Evolutionary conservation across 2,113 vertebrate genomes (phyloP).

Genomic region (Calypte anna): DNA sequence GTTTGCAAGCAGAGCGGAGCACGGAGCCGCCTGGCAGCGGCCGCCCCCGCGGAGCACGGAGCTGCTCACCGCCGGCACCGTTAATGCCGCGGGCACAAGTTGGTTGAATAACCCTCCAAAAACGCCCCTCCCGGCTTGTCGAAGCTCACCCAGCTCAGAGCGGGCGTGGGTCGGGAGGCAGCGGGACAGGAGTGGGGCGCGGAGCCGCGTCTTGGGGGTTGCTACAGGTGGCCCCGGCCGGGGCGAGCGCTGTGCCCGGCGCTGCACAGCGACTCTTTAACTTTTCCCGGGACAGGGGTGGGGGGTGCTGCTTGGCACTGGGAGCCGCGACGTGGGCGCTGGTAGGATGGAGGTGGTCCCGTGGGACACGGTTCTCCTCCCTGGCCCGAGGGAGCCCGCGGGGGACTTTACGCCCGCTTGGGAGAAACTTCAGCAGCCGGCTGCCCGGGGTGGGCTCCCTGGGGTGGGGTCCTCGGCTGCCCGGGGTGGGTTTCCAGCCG

Average conservation of each 20-base stretch:
- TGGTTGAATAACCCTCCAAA: background rate
- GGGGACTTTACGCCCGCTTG: background rate
- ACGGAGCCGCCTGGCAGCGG: background rate
- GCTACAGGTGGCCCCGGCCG: constrained; percentile 40
- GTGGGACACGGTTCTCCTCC: background rate
- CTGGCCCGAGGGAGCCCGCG: background rate
- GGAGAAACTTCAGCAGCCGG: background rate
- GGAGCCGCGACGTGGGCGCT: background rate
- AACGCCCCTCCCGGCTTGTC: background rate
- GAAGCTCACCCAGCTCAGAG: background rate
- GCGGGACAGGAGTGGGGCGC: background rate
- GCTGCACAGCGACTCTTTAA: background rate
- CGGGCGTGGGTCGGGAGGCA: background rate
- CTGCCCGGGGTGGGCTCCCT: background rate
- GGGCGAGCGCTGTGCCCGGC: background rate
- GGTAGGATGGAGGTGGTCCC: background rate
- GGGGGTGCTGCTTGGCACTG: background rate
- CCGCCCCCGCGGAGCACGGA: constrained; percentile 24
- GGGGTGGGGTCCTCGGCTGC: background rate
- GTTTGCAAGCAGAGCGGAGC: background rate
- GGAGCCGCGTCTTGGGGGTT: background rate
- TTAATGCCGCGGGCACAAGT: background rate
- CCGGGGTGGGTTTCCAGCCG: background rate
- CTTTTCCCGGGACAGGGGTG: background rate
- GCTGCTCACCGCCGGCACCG: background rate